phyloP scores from a whole-genome alignment of 2,113 vertebrate genomes.

The Platycercus adscitus region DNA sequence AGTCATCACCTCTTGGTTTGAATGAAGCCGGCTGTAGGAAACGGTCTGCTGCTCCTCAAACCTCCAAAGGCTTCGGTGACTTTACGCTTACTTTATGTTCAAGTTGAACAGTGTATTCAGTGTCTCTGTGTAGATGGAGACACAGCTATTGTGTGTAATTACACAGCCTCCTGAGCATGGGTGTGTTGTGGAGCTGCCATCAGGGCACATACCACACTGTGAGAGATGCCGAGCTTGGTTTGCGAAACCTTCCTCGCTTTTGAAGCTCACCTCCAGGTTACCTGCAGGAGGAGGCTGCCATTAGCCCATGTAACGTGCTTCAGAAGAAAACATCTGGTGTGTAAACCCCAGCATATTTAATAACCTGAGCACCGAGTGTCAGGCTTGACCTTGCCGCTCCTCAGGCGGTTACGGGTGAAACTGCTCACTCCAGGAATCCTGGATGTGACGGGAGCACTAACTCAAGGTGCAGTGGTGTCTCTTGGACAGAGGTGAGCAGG shows the following conservation, averaged over 20 bases:
- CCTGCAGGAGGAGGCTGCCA: background rate
- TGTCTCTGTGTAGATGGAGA: background rate
- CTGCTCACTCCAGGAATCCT: background rate
- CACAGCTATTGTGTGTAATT: background rate
- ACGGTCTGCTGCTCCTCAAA: background rate
- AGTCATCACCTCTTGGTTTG: conserved; percentile 22
- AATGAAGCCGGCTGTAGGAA: background rate
- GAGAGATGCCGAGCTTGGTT: background rate
- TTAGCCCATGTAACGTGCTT: background rate
- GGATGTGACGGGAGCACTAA: background rate
- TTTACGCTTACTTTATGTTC: background rate
- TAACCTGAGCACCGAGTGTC: background rate
- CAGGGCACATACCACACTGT: accelerated
- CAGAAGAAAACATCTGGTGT: background rate
- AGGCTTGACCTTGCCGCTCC: background rate
- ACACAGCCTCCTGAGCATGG: background rate
- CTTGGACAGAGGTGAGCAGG: background rate
- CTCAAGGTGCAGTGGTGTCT: background rate
- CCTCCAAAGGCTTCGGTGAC: background rate
- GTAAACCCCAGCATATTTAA: background rate
- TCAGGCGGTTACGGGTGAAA: background rate
- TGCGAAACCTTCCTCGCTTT: background rate
- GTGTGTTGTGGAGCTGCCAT: background rate
- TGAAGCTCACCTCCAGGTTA: background rate
- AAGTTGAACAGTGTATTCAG: background rate